phyloP scores from a whole-genome alignment of 2,113 vertebrate genomes.

The Pimephales promelas region DNA sequence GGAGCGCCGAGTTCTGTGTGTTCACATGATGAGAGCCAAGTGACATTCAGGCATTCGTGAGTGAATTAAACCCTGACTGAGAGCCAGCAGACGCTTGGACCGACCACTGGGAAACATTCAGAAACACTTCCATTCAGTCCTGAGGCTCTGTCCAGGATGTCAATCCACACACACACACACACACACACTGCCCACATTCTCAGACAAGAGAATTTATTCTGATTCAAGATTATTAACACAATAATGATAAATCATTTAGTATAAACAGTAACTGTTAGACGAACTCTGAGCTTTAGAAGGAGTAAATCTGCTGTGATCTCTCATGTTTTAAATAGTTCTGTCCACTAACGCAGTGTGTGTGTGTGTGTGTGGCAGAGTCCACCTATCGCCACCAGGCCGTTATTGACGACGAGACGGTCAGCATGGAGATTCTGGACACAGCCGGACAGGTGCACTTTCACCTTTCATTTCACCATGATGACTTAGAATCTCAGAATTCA shows the following conservation, averaged over 20 bases:
- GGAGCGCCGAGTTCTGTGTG: too few relatives aligned
- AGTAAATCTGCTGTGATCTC: too few relatives aligned
- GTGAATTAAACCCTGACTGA: background rate
- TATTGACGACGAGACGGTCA: conserved; percentile 93
- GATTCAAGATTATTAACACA: too few relatives aligned
- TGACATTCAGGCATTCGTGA: background rate
- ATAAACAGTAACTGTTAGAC: too few relatives aligned
- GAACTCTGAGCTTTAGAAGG: too few relatives aligned
- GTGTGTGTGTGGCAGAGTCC: conserved; percentile 78
- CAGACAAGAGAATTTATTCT: too few relatives aligned
- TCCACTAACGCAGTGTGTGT: too few relatives aligned
- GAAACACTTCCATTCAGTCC: background rate
- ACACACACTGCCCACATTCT: too few relatives aligned
- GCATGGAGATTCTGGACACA: conserved; percentile 98
- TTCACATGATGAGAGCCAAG: background rate
- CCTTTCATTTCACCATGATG: too few relatives aligned
- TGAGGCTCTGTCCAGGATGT: background rate
- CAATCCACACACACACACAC: background rate
- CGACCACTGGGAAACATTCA: background rate
- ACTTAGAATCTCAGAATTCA: too few relatives aligned
- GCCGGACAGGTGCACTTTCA: conserved; percentile 87
- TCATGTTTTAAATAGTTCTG: too few relatives aligned
- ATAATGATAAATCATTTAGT: too few relatives aligned
- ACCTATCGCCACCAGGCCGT: conserved; percentile 96
- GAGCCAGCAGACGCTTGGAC: background rate